Evolutionary conservation across 2,888 invertebrate species (phyloP).

Genomic region (Onchidella celtica): DNA sequence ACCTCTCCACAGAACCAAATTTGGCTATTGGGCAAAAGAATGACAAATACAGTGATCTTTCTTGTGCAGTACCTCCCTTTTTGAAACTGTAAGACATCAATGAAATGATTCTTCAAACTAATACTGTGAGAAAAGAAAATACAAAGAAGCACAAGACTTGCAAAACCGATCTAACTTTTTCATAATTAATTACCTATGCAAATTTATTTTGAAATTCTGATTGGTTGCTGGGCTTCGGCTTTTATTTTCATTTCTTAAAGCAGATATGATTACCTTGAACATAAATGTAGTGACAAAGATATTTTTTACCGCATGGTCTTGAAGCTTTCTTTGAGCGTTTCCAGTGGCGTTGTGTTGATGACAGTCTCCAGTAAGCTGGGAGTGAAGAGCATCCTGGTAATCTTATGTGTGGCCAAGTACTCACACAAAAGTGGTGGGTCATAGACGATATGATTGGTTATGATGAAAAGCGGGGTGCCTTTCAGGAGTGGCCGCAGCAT

Average conservation of each 20-base stretch:
- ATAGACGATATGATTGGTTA: constrained; percentile 80
- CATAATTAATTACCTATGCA: too few relatives aligned
- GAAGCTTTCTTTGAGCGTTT: constrained; percentile 58
- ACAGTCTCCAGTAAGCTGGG: constrained; percentile 80
- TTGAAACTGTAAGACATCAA: too few relatives aligned
- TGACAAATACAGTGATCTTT: too few relatives aligned
- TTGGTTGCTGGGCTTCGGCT: too few relatives aligned
- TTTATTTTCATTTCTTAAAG: too few relatives aligned
- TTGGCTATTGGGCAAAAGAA: constrained; percentile 67
- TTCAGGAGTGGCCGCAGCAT: constrained; percentile 79
- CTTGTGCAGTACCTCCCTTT: too few relatives aligned
- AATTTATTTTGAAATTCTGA: too few relatives aligned
- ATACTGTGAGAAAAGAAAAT: not conserved
- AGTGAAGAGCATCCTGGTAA: constrained; percentile 80
- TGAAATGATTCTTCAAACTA: too few relatives aligned
- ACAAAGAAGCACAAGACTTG: too few relatives aligned
- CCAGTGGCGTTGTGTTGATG: constrained; percentile 72
- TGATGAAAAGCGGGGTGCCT: constrained; percentile 79
- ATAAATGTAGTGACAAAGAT: too few relatives aligned
- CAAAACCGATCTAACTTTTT: too few relatives aligned
- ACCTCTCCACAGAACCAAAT: constrained; percentile 80
- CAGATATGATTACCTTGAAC: too few relatives aligned
- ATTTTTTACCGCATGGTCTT: constrained; percentile 67
- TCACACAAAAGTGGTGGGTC: constrained; percentile 77
- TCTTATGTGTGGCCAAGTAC: constrained; percentile 73